Evolutionary conservation across 2,888 invertebrate genomes (phyloP), one percentile per base, ranked within the genome.

Genomic region (Drosophila prostipennis): DNA sequence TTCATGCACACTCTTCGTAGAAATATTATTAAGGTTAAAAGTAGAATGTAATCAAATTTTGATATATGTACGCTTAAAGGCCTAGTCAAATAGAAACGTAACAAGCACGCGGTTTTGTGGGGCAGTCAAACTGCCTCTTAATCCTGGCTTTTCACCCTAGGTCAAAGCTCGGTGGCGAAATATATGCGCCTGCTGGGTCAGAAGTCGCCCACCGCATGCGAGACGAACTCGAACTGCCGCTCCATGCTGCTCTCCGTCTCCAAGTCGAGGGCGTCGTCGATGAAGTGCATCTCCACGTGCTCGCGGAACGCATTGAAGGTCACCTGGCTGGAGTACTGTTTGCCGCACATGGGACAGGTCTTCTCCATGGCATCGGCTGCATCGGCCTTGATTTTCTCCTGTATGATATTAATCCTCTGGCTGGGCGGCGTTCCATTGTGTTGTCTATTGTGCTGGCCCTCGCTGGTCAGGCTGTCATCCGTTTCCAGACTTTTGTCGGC

Each of bases 271-370:
- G 90, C 91, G 71, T 94, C 94, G 76, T 94, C 94, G 61, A 93
- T 92, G 90, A 96, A 96, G 92, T 96, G 96, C 80, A 93, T 94
- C 90, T 96, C 94, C 32, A 97, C 96, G 91, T 97, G 96, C 64
- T 94, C 92, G 74, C 95, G 94, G 87, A 96, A 96, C 49, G 94
- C 93, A 29, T 93, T 91, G 90, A 96, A 96, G 23, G 93, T 89
- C 11, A 93, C 89, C 59, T 93, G 92, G 87, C 93, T 93, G 46
- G 92, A 92, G 87, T 95, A 96, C 74, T 93, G 92, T 89, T 93
- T 93, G 10, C 94, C 95, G 91, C 96, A 96, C 92, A 96, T 93
- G 0, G 96, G 96, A 82, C 96, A 96, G 55, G 95, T 94, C 90
- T 94, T 95, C 89, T 91, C 89, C 29, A 79, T 61, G 46, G 83